Base-by-base conservation (phyloP, 1,140 invertebrate species). In the Cyclargus thomasi region DNA sequence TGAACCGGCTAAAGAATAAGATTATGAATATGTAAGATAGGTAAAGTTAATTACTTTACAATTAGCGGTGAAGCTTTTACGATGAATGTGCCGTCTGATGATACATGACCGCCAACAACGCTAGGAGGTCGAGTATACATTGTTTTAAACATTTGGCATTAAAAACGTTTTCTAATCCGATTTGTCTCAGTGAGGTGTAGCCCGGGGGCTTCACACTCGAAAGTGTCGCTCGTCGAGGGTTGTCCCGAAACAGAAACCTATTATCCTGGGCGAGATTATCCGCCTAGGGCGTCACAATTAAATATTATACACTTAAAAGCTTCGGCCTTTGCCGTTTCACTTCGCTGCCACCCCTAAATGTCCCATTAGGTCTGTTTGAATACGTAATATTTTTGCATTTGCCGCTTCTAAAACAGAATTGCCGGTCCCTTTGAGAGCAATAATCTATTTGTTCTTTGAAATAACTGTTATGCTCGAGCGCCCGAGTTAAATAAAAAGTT, bases 271-370 rank as follows among this genome's bases (percentile, higher is more conserved):
- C 83, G 89, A 90, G 89, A 91, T 91, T 91, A 91, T 91, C 82
- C 90, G 88, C 90, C 90, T 88, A 88, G 88, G 90, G 90, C 88
- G 85, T 90, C 83, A 91, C 90, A 91, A 91, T 91, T 91, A 91
- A 91, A 91, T 88, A 90, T 90, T 88, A 89, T 89, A 90, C 90
- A 90, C 87, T 91, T 91, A 90, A 90, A 89, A 90, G 90, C 90
- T 90, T 90, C 89, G 86, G 82, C 83, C 85, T 90, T 90, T 86
- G 86, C 87, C 85, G 85, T 91, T 90, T 91, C 85, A 86, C 86
- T 87, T 86, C 80, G 81, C 80, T 88, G 85, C 85, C 86, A 90
- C 86, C 88, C 88, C 88, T 90, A 89, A 90, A 89, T 89, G 86
- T 89, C 86, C 88, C 82, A 90, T 90, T 90, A 88, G 86, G 81